Percentiles rank a stretch among this genome's conserved stretches.
Evolutionary conservation across 1,140 invertebrate genomes (phyloP).

Genomic region (Pseudomyrmex cubaensis): DNA sequence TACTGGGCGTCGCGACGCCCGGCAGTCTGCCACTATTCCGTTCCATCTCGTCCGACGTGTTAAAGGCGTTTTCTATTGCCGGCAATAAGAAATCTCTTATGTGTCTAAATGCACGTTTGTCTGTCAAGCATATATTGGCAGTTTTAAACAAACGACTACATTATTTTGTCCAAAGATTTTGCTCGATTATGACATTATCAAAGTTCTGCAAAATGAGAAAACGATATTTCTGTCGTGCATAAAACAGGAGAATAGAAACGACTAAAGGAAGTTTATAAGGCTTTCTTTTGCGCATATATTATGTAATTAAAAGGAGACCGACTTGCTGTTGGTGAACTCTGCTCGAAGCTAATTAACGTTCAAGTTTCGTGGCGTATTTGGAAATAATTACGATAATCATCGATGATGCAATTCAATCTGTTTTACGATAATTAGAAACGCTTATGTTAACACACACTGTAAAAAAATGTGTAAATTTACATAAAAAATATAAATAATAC

Average conservation of each 20-base stretch:
- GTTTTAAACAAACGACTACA: conserved; percentile 6
- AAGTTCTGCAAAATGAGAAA: conserved; percentile 8
- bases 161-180: conserved; percentile 73
- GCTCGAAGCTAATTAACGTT: conserved; percentile 25
- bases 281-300: conserved; percentile 23
- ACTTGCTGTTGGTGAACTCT: conserved; percentile 5
- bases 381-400: neutral
- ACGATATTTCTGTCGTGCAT: neutral
- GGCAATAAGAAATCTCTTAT: conserved; percentile 24
- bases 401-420: neutral
- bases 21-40: conserved; percentile 81
- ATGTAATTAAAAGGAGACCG: conserved; percentile 48
- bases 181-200: conserved; percentile 63
- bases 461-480: no score
- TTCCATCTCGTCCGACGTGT: conserved; percentile 70
- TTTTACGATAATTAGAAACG: neutral
- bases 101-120: conserved; percentile 17
- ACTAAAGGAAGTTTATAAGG: conserved; percentile 4
- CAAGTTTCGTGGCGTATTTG: neutral
- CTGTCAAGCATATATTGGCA: conserved; percentile 19
- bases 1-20: conserved; percentile 81
- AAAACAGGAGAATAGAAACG: conserved; percentile 5
- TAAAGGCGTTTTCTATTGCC: conserved; percentile 44
- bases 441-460: no score
- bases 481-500: no score